Evolutionary conservation across 35 echinoderm and acorn worm species (phyloP), one percentile per base, ranked within the genome.

Genomic region (Diadema setosum): DNA sequence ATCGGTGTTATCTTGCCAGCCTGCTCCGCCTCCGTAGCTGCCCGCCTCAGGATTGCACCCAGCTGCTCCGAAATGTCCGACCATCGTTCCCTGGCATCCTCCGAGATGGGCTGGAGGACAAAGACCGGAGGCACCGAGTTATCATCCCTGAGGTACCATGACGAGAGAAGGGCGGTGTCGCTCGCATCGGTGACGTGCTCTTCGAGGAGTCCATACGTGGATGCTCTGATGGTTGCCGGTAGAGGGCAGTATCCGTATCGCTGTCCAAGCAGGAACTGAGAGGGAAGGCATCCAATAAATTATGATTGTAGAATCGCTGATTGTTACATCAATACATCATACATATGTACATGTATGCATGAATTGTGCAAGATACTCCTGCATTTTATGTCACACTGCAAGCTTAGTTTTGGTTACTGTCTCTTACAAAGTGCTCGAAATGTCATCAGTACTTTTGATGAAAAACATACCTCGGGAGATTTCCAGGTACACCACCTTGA

Each of bases 221-320:
- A 41, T 6, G 87, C 87, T 78, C 82, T 65, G 58, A 97, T 94
- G 35, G 61, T 82, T 45, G 95, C 83, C 31, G 91, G 95, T n/a
- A 87, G 81, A 23, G 91, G 91, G 39, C 95, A 84, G 45, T 90
- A 97, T n/a, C 95, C 95, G 81, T 97, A 97, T 8, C 95, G 83
- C 80, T 97, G 91, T 63, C 95, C 95, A 2, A 97, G 84, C 29
- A 97, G 39, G 42, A 93, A 97, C 95, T 97, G 60, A 21, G n/a
- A n/a, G n/a, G n/a, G n/a, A n/a, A n/a, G n/a, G n/a, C n/a, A n/a
- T n/a, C n/a, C n/a, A n/a, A n/a, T n/a, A n/a, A n/a, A n/a, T n/a
- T n/a, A n/a, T n/a, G n/a, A n/a, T n/a, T n/a, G n/a, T n/a, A n/a
- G n/a, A n/a, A n/a, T n/a, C n/a, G n/a, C n/a, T n/a, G n/a, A n/a